Base-by-base conservation (phyloP, 2,888 invertebrate species). In the Acanthopleura granulata region DNA sequence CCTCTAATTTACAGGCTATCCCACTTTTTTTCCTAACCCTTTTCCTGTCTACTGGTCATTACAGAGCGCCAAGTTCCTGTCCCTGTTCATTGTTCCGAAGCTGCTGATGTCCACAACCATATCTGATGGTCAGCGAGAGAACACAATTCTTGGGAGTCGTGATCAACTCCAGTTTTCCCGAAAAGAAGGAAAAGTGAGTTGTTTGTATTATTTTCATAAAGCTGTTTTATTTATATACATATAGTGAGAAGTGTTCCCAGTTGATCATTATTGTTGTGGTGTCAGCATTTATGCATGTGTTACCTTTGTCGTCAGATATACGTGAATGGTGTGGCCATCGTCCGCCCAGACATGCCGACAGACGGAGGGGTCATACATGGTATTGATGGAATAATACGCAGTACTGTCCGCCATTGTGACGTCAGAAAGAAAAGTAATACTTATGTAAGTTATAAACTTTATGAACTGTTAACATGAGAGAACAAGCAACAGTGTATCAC, bases 321-420 rank as follows among this genome's bases (percentile, higher is more conserved):
- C 22, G 83, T 86, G 18, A 86, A 87, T 77, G 73, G 76, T 11
- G 79, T 83, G 15, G 69, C 69, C 14, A 82, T 87, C 18, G 73
- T 76, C 0, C 49, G 79, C 14, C 74, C 80, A 16, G 85, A 87
- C 75, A 75, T 84, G 40, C 76, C 86, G 66, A 83, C 84, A 1
- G 79, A 77, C 51, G 85, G 83, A 6, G 87, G 87, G 0, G 79
- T 87, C 0, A 80, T 87, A 0, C 85, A 87, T 75, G 81, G 79
- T 12, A 81, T 87, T 14, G 76, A 70, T 29, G 84, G 82, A 9
- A 77, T 84, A 12, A 76, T 87, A 0, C 76, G 80, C 49, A 86
- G 86, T 6, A 73, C 80, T 12, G 76, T 86, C 11, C 82, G 82
- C 71, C 76, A 77, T 27, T 87, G 87, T 79, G 81, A 84, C 72